Evolutionary conservation across 1,140 invertebrate genomes (phyloP), one percentile per base, ranked within the genome.

Genomic region (Euura lappo): DNA sequence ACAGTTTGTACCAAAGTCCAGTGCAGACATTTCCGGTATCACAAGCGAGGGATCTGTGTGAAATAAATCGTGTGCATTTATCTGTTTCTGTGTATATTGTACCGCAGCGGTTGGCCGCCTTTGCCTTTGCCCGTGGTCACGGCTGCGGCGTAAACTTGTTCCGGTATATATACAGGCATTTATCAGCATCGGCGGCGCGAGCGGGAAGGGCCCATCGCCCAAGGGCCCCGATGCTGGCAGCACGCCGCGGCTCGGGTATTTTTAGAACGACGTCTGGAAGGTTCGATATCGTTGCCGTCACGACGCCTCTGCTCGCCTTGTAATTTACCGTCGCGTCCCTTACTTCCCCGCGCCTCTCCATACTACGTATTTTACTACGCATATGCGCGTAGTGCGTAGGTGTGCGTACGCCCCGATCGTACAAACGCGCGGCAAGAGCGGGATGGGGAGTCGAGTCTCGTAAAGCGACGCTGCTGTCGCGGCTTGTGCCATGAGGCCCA

Each of bases 211-310:
- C 51, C 51, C 51, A 8, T 8, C 13, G 51, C 8, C 51, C 51
- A 5, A 60, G 51, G 66, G 66, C 28, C 66, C 66, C 66, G 66
- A 68, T 68, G 51, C 3, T n/a, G 51, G 51, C 51, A 60, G 13
- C 51, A 60, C 51, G 51, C 51, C 13, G 6, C 3, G 28, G 28
- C 66, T 68, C 28, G 44, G 44, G 28, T 68, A 42, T 42, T 68
- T 68, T 68, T 68, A 68, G 66, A 44, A 44, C 66, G 44, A 44
- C 66, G 66, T 68, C 66, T 44, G 44, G 66, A 68, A 68, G 66
- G 42, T 68, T 68, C 66, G 66, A 68, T 44, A 68, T 28, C 44
- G 66, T 44, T 44, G 66, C 28, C 66, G 13, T 28, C 66, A 28
- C 44, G 66, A 42, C 44, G 44, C 51, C 28, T 28, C 28, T 28